Base-by-base conservation (phyloP, 2,113 vertebrate genomes). In the Percopsis transmontana region DNA sequence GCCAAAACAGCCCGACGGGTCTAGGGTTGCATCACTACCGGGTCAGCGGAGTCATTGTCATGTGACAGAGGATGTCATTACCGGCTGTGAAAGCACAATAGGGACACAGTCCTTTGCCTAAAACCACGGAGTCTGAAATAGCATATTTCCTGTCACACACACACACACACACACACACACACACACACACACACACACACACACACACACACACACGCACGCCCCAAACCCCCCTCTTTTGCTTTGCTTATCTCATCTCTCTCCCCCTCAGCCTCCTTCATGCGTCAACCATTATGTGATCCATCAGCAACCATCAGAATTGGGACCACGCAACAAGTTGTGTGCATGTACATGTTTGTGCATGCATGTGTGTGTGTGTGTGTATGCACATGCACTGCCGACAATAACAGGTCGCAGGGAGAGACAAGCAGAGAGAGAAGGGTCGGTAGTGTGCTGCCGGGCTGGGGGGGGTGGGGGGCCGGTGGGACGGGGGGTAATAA, bases 141-240 rank as follows among this genome's bases (percentile, higher is more conserved):
- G n/a, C 48, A 20, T 11, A 51, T 20, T 20, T n/a, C 48, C 48
- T 10, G 48, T n/a, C 15, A 14, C 16, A 14, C 15, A 12, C 45
- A n/a, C 45, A n/a, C 16, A n/a, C 40, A 42, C 6, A 21, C 82
- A 87, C 84, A 50, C 48, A 50, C 48, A 50, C n/a, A 19, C 6
- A 50, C 48, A 15, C n/a, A n/a, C 45, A 48, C 45, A n/a, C 45
- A 48, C 9, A 45, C 7, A 14, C 82, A 40, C 68, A 58, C 27
- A 48, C 50, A 42, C 54, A 66, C 58, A 60, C 51, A 20, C 10
- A 21, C 18, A 52, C 19, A 20, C 47, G 7, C 51, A 53, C 20
- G 12, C 18, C 14, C 14, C 51, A n/a, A n/a, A n/a, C n/a, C n/a
- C 21, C 8, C 9, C 3, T 53, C 51, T 21, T 2, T 23, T 11